Evolutionary conservation across 2,888 invertebrate species (phyloP), one percentile per base, ranked within the genome.

Genomic region (Agriopis marginaria): DNA sequence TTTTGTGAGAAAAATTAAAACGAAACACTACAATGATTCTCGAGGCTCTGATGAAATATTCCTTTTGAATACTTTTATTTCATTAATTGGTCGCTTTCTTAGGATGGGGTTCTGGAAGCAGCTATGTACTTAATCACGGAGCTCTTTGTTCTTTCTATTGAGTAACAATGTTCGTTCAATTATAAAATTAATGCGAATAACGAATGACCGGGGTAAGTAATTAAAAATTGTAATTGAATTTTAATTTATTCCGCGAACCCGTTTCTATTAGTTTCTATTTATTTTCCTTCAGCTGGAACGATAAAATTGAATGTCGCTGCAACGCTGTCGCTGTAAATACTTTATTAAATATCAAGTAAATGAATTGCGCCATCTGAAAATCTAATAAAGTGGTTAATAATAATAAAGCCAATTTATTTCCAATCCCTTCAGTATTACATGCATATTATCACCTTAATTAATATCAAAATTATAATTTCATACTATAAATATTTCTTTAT

Each of bases 31-130:
- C 42, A 3, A 51, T 44, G 8, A 23, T 53, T 40, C 50, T 50
- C 49, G 14, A 10, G 47, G 7, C 23, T 64, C 23, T 64, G 47
- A 58, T 68, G 23, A 63, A 68, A 68, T 59, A 68, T 63, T 63
- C 53, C 58, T 54, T 60, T 63, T 42, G 50, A 59, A 53, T 10
- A 63, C 53, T 59, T 23, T 63, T 47, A 47, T 68, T 68, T 42
- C n/a, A 53, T 58, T 63, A 68, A 68, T 59, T 45, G 56, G 17
- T 51, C 44, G 56, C 56, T 63, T 68, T 59, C 44, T n/a, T 23
- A 11, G 5, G 23, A 67, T 61, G 59, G 14, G 63, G 53, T 63
- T 56, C 56, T 56, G 5, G 23, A 49, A 64, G 12, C 12, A 9
- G 64, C 47, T 50, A 42, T 17, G 47, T 45, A 55, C 40, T 63